These are phyloP conservation scores for Nesoenas mayeri DNA, from an alignment of 2,113 vertebrate genomes.

Conservation along the genomic window DNA sequence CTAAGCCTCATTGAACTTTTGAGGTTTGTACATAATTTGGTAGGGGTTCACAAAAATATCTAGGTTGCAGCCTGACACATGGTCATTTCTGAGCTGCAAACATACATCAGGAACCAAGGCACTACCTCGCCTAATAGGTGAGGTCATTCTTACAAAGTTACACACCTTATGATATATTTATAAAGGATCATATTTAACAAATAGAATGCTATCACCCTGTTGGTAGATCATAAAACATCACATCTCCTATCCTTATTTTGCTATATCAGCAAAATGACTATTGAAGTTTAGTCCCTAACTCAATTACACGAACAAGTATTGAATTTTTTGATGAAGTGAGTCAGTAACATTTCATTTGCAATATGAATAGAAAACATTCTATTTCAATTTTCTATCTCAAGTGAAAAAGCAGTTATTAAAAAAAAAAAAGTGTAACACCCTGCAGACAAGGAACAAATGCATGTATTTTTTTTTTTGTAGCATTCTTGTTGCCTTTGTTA, in stretches of 20 bases:
- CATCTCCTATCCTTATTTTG: background rate
- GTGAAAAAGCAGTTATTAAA: background rate
- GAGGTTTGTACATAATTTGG: background rate
- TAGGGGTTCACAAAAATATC: background rate
- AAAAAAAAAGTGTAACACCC: background rate
- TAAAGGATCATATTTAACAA: background rate
- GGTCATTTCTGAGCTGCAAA: background rate
- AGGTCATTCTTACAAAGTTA: background rate
- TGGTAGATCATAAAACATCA: background rate
- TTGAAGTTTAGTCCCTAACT: background rate
- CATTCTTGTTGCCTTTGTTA: background rate
- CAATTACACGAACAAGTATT: background rate
- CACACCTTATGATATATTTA: background rate
- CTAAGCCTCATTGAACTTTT: background rate
- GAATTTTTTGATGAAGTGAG: background rate
- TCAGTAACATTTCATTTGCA: background rate
- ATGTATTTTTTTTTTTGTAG: background rate
- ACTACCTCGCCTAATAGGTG: background rate
- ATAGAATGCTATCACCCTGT: background rate
- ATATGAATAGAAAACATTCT: background rate
- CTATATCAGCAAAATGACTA: background rate
- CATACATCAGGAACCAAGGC: background rate
- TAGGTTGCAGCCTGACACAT: background rate
- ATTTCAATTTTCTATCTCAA: slow-evolving; percentile 1
- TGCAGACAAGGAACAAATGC: background rate